phyloP scores from a whole-genome alignment of 2,113 vertebrate species.

The Bostrychus sinensis region DNA sequence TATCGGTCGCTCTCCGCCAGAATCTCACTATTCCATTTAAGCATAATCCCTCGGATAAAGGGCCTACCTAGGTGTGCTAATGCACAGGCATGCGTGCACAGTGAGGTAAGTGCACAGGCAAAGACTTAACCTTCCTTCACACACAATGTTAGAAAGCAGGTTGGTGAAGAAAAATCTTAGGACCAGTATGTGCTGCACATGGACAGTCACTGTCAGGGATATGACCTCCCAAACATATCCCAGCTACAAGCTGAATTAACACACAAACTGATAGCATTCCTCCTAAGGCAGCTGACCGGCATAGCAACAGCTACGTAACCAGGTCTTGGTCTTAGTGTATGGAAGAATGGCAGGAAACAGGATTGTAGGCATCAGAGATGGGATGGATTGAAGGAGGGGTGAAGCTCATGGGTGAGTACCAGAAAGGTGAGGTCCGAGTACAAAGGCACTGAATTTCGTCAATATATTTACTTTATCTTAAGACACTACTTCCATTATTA shows the following conservation, averaged over 20 bases:
- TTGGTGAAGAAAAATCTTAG: conserved; percentile 13
- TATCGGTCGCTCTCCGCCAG: conserved; percentile 59
- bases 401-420: conserved; percentile 21
- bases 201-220: conserved; percentile 1
- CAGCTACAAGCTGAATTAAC: conserved; percentile 35
- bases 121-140: conserved; percentile 43
- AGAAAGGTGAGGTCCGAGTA: conserved; percentile 9
- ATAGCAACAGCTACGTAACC: conserved; percentile 67
- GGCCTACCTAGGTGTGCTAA: conserved; percentile 66
- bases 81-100: conserved; percentile 42
- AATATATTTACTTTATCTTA: conserved; percentile 1
- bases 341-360: conserved; percentile 31
- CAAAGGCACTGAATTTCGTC: conserved; percentile 9
- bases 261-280: conserved; percentile 27
- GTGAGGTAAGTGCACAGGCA: conserved; percentile 17
- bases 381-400: conserved; percentile 41
- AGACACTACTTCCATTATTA: not conserved
- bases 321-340: conserved; percentile 45
- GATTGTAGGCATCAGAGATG: conserved; percentile 43
- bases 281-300: conserved; percentile 35
- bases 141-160: conserved; percentile 31
- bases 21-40: conserved; percentile 76
- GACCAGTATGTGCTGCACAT: conserved; percentile 4
- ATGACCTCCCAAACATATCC: conserved; percentile 17
- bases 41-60: conserved; percentile 74